These are phyloP conservation scores for Lochmaea capreae DNA, from an alignment of 2,888 invertebrate genomes.

Conservation along the genomic window DNA sequence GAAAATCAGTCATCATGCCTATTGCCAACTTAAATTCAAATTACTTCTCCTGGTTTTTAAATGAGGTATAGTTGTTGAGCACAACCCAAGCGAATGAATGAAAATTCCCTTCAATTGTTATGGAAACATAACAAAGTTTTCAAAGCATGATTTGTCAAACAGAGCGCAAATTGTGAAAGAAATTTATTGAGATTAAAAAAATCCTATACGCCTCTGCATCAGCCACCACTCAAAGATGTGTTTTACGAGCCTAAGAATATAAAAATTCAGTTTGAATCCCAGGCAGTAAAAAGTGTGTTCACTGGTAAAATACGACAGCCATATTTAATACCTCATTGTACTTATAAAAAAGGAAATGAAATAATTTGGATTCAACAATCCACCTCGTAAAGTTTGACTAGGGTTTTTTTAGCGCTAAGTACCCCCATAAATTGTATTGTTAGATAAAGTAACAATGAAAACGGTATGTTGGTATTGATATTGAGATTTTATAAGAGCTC, in stretches of 20 bases:
- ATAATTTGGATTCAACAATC: constrained; percentile 49
- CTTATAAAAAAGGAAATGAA: constrained; percentile 50
- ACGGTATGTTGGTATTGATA: constrained; percentile 26
- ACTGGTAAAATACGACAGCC: constrained; percentile 46
- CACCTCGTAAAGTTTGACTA: constrained; percentile 45
- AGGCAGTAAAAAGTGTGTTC: constrained; percentile 51
- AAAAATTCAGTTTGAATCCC: constrained; percentile 51
- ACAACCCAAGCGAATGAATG: too few relatives aligned
- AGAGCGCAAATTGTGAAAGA: too few relatives aligned
- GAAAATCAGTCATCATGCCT: too few relatives aligned
- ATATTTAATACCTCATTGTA: constrained; percentile 47
- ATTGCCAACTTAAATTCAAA: too few relatives aligned
- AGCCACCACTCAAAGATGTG: constrained; percentile 47
- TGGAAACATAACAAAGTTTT: too few relatives aligned
- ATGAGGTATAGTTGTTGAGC: too few relatives aligned
- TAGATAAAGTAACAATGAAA: constrained; percentile 31
- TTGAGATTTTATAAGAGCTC: constrained; percentile 31
- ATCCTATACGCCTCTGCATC: constrained; percentile 24
- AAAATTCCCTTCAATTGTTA: too few relatives aligned
- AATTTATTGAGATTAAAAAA: constrained; percentile 30
- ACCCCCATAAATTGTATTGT: constrained; percentile 43
- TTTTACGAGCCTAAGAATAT: constrained; percentile 48
- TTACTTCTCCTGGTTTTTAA: too few relatives aligned
- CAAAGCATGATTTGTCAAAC: too few relatives aligned
- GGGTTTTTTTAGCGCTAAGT: constrained; percentile 44